Evolutionary conservation across 1,140 invertebrate species (phyloP).

Genomic region (Copidosoma floridanum): DNA sequence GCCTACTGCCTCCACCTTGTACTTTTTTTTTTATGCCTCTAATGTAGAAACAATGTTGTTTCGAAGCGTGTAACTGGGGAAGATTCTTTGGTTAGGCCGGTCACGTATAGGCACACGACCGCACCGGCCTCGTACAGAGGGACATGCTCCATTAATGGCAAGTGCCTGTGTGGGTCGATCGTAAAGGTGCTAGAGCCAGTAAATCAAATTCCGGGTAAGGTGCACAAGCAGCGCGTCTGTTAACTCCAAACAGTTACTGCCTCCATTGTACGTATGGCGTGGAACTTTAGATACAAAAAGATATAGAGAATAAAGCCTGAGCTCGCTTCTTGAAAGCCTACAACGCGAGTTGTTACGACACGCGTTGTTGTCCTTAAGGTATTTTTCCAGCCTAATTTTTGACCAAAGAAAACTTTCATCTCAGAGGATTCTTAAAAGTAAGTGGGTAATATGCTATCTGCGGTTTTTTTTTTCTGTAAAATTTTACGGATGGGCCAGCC

Average conservation of each 20-base stretch:
- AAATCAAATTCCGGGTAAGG: constrained; percentile 44
- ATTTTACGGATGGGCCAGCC: no score
- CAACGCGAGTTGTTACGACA: constrained; percentile 38
- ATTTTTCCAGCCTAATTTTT: constrained; percentile 21
- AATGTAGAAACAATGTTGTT: constrained; percentile 26
- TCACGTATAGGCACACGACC: constrained; percentile 7
- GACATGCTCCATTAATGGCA: constrained; percentile 9
- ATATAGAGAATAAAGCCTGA: constrained; percentile 18
- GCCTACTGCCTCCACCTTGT: not conserved
- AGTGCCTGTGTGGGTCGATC: constrained; percentile 33
- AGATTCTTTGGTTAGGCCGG: constrained; percentile 19
- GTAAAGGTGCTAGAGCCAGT: constrained; percentile 41
- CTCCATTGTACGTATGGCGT: no score
- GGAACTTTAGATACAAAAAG: not conserved
- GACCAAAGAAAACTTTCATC: no score
- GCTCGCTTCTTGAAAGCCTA: constrained; percentile 39
- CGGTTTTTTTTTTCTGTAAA: no score
- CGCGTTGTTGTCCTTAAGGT: constrained; percentile 17
- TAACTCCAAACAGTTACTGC: no score
- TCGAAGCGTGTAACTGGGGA: no score
- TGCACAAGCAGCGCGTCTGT: no score
- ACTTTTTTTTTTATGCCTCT: constrained; percentile 15
- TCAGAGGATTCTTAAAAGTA: no score
- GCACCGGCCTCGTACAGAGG: not conserved
- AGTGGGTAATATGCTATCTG: no score